Conservation (phyloP, 1,140 invertebrate species). For the Heliconius hermathena region DNA sequence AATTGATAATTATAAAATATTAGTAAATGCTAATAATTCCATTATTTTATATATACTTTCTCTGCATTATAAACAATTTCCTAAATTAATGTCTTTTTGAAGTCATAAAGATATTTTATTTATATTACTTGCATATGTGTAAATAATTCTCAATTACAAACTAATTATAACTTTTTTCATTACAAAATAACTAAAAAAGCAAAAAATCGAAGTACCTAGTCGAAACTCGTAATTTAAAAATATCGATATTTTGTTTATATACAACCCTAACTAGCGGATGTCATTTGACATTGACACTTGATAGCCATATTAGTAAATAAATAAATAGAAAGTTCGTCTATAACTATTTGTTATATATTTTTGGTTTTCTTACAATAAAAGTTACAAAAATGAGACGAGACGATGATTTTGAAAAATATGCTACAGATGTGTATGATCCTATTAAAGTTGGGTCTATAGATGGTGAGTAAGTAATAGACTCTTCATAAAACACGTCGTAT, state of each 20-base stretch:
- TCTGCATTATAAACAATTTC: neutral
- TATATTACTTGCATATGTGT: no score
- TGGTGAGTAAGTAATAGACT: constrained; percentile 58
- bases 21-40: no score
- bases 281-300: neutral
- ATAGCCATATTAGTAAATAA: neutral
- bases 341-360: neutral
- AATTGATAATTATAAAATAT: no score
- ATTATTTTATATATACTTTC: no score
- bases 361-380: neutral
- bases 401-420: constrained; percentile 59
- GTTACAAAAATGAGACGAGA: constrained; percentile 49
- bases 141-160: no score
- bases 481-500: neutral
- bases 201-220: no score
- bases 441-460: constrained; percentile 91
- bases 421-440: constrained; percentile 83
- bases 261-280: neutral
- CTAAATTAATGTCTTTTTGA: neutral
- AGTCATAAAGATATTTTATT: no score
- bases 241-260: neutral
- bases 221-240: neutral
- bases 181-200: no score
- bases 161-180: no score
- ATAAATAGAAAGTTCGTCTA: neutral